Evolutionary conservation across 2,888 invertebrate genomes (phyloP).

Genomic region (Zelleria hepariella): DNA sequence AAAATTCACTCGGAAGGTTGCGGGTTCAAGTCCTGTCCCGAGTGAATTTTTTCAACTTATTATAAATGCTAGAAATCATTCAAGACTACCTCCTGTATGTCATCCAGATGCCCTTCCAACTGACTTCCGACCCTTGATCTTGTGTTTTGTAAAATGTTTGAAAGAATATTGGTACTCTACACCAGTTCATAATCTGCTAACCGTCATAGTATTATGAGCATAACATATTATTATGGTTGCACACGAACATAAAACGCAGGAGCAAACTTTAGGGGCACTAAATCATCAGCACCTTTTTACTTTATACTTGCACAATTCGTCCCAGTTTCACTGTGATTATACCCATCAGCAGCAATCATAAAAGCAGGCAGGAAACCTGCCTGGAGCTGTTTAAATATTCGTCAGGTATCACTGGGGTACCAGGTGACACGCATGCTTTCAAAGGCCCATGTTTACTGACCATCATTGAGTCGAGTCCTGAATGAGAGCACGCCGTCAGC

Average conservation of each 20-base stretch:
- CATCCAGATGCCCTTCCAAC: no score
- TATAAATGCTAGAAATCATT: no score
- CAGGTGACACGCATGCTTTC: conserved; percentile 51
- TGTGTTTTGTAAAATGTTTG: no score
- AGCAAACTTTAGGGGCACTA: neutral
- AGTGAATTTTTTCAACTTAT: no score
- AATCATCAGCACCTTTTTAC: neutral
- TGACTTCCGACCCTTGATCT: no score
- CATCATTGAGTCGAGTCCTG: conserved; percentile 41
- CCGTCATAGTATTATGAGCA: no score
- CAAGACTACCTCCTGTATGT: no score
- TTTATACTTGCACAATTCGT: neutral
- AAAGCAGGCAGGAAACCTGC: neutral
- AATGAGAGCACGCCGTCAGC: conserved; percentile 29
- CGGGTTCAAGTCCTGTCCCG: no score
- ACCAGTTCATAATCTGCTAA: no score
- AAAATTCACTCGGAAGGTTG: no score
- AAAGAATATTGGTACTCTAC: no score
- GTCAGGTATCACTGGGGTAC: conserved; percentile 36
- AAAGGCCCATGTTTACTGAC: conserved; percentile 48
- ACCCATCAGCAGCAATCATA: conserved; percentile 13
- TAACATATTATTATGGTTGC: neutral
- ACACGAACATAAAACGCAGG: neutral
- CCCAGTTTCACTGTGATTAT: no score
- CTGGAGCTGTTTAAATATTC: conserved; percentile 5